A percentile compares a stretch with the other conserved stretches of the same genome.
Evolutionary conservation across 2,113 vertebrate genomes (phyloP).

Genomic region (Archocentrus centrarchus): DNA sequence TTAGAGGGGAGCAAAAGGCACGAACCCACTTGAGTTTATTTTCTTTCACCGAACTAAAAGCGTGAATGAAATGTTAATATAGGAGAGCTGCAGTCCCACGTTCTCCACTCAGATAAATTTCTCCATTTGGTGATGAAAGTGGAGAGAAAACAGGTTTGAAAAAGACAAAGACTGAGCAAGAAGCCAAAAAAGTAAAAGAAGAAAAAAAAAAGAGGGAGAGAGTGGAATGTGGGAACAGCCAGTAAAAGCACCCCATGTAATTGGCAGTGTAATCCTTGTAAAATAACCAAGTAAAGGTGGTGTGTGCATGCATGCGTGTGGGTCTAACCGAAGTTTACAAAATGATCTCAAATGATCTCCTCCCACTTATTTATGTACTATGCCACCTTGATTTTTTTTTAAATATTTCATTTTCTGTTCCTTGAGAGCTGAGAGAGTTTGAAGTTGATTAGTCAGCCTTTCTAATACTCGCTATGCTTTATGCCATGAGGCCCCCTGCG

Average conservation of each 20-base stretch:
- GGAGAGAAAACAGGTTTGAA: slow-evolving; percentile 24
- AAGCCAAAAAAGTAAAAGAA: slow-evolving; percentile 43
- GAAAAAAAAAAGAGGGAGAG: slow-evolving; percentile 40
- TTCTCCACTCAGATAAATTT: slow-evolving; percentile 60
- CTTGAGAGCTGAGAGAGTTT: not conserved
- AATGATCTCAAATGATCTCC: slow-evolving; percentile 14
- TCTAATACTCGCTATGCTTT: slow-evolving; percentile 22
- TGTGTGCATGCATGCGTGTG: slow-evolving; percentile 24
- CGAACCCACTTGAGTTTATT: slow-evolving; percentile 71
- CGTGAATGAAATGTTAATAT: slow-evolving; percentile 79
- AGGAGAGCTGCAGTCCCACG: slow-evolving; percentile 44
- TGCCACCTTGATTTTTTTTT: not conserved
- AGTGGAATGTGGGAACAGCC: slow-evolving; percentile 75
- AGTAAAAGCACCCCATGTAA: slow-evolving; percentile 71
- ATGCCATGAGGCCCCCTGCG: not conserved
- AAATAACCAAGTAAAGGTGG: slow-evolving; percentile 64
- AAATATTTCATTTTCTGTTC: slow-evolving; percentile 6
- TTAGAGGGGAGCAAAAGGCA: slow-evolving; percentile 67
- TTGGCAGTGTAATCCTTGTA: slow-evolving; percentile 74
- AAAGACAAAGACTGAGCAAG: slow-evolving; percentile 46
- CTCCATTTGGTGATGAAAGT: slow-evolving; percentile 37
- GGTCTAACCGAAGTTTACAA: slow-evolving; percentile 36
- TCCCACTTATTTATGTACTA: not conserved
- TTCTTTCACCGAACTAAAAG: slow-evolving; percentile 63
- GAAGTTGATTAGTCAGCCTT: slow-evolving; percentile 10